Evolutionary conservation across 2,113 vertebrate genomes (phyloP).

Genomic region (Tiliqua scincoides): DNA sequence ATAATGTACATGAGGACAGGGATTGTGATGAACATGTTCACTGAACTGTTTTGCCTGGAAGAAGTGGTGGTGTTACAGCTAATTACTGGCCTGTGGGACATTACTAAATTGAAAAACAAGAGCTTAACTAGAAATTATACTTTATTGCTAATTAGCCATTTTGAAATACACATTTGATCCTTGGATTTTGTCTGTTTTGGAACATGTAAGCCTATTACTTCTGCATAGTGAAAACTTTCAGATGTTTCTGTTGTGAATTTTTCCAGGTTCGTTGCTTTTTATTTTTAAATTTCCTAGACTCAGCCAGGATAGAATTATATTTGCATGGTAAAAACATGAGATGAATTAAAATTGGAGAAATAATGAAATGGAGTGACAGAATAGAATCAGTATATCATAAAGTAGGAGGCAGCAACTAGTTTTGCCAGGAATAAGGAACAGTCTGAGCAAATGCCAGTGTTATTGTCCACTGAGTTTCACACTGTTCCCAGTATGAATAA

Average conservation of each 20-base stretch:
- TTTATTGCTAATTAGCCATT: not conserved
- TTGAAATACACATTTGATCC: not conserved
- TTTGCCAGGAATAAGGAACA: not conserved
- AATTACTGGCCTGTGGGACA: not conserved
- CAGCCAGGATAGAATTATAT: not conserved
- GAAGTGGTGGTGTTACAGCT: too few species aligned
- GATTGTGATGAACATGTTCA: too few species aligned
- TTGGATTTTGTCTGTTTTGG: too few species aligned
- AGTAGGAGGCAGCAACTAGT: not conserved
- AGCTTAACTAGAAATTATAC: not conserved
- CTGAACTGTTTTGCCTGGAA: too few species aligned
- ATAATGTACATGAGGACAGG: too few species aligned
- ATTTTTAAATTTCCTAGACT: not conserved
- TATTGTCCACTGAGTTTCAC: too few species aligned
- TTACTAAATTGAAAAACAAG: not conserved
- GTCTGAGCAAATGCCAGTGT: too few species aligned
- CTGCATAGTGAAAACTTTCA: too few species aligned
- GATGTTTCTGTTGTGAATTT: too few species aligned
- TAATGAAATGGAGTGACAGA: not conserved
- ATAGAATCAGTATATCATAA: not conserved
- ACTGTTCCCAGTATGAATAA: too few species aligned
- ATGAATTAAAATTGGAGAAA: not conserved
- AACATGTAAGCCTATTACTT: too few species aligned
- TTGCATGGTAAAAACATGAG: not conserved
- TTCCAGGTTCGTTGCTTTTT: too few species aligned